Conservation (phyloP, 2,888 invertebrate species). For the Nysson spinosus region DNA sequence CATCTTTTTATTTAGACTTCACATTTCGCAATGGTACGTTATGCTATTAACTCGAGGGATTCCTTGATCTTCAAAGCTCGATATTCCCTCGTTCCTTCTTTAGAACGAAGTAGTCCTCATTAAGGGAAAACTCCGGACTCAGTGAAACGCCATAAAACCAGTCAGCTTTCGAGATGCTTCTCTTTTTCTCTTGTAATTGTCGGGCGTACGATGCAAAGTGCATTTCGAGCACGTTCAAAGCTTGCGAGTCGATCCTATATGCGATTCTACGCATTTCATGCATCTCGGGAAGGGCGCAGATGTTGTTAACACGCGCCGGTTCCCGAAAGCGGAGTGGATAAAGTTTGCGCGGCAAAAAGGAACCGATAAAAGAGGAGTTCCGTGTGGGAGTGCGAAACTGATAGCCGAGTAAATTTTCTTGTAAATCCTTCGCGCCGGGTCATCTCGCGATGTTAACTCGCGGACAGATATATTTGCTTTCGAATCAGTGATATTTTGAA, state of each 20-base stretch:
- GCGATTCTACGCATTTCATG: slow-evolving; percentile 14
- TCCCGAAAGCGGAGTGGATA: slow-evolving; percentile 21
- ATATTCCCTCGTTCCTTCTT: no score
- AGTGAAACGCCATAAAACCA: neutral
- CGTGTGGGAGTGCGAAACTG: no score
- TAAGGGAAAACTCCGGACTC: neutral
- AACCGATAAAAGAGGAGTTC: slow-evolving; percentile 6
- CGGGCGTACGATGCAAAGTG: slow-evolving; percentile 28
- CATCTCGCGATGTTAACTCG: no score
- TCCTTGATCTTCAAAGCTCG: no score
- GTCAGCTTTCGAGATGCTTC: slow-evolving; percentile 3
- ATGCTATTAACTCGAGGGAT: no score
- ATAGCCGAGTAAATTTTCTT: no score
- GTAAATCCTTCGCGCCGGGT: no score
- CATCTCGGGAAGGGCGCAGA: slow-evolving; percentile 18
- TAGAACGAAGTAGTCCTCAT: neutral
- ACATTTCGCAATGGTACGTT: no score
- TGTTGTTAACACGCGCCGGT: slow-evolving; percentile 41
- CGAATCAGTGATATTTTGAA: no score
- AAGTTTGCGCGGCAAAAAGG: neutral
- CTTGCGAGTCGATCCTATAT: slow-evolving; percentile 30
- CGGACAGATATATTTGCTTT: no score
- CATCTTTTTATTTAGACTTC: no score
- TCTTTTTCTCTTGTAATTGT: slow-evolving; percentile 45
- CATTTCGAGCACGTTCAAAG: slow-evolving; percentile 35